These are phyloP conservation scores for Hypsopygia costalis DNA, from an alignment of 2,888 invertebrate species.

Conservation along the genomic window DNA sequence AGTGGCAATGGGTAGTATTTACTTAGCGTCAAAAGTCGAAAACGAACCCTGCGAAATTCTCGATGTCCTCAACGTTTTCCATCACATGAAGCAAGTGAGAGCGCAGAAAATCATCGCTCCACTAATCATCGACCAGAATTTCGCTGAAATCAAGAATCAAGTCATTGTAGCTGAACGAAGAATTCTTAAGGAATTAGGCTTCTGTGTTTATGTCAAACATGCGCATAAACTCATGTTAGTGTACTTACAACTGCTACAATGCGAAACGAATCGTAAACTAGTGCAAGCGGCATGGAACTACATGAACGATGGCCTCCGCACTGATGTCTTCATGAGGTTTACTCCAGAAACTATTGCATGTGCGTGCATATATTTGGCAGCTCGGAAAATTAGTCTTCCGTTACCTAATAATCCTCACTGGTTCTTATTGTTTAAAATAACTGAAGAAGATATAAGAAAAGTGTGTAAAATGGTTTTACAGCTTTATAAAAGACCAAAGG, in stretches of 20 bases:
- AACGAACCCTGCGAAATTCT: constrained; percentile 97
- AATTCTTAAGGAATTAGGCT: constrained; percentile 97
- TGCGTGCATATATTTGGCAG: constrained; percentile 98
- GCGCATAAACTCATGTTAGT: constrained; percentile 99
- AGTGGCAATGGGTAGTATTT: constrained; percentile 98
- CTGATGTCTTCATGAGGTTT: constrained; percentile 97
- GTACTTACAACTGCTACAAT: constrained; percentile 95
- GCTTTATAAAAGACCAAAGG: constrained; percentile 91
- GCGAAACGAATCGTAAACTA: constrained; percentile 91
- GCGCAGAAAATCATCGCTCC: constrained; percentile 93
- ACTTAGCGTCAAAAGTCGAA: constrained; percentile 99
- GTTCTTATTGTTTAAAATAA: constrained; percentile 93
- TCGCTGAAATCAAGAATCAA: constrained; percentile 96
- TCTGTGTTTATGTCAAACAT: constrained; percentile 99
- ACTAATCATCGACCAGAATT: constrained; percentile 94
- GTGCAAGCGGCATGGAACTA: constrained; percentile 99
- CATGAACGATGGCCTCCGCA: constrained; percentile 99
- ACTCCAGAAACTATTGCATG: constrained; percentile 99
- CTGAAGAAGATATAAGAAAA: constrained; percentile 90
- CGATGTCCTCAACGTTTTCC: constrained; percentile 98
- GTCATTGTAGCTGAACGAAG: constrained; percentile 98
- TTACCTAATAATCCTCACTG: constrained; percentile 94
- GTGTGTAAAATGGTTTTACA: constrained; percentile 91
- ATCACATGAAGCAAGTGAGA: constrained; percentile 97
- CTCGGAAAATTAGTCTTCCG: constrained; percentile 91